Evolutionary conservation across 92 coral and sea anemone species (phyloP).

Genomic region (Pocillopora grandis): DNA sequence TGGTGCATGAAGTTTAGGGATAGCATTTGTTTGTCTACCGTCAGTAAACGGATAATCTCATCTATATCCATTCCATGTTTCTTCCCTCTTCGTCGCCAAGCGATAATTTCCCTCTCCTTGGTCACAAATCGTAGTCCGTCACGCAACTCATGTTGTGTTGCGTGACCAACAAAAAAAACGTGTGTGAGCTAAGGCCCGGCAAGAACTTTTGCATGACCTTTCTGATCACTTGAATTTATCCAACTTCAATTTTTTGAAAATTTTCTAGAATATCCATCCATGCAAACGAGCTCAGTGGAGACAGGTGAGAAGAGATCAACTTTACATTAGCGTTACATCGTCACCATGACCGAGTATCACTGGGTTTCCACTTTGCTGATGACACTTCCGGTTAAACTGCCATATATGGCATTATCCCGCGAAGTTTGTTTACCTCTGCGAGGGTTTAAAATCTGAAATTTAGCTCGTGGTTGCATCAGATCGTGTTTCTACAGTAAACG

Average conservation of each 20-base stretch:
- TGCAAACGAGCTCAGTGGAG: too few relatives aligned
- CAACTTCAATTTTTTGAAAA: neutral
- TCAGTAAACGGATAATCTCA: too few relatives aligned
- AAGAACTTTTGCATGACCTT: too few relatives aligned
- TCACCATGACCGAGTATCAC: slow-evolving; percentile 46
- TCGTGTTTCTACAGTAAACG: neutral
- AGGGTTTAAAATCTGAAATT: neutral
- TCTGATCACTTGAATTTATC: too few relatives aligned
- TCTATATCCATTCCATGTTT: too few relatives aligned
- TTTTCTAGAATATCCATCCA: neutral
- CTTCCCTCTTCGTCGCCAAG: too few relatives aligned
- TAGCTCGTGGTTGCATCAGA: slow-evolving; percentile 24
- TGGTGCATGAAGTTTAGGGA: too few relatives aligned
- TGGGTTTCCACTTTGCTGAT: slow-evolving; percentile 32
- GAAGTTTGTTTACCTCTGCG: slow-evolving; percentile 29
- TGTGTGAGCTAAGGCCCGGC: too few relatives aligned
- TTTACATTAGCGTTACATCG: slow-evolving; percentile 13
- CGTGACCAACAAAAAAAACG: neutral
- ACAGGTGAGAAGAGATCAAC: neutral
- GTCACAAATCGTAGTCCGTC: neutral
- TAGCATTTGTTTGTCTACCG: too few relatives aligned
- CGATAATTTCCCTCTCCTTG: too few relatives aligned
- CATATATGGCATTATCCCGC: slow-evolving; percentile 37
- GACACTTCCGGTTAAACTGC: slow-evolving; percentile 62
- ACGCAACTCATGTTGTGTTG: neutral